Evolutionary conservation across 1,140 invertebrate species (phyloP).

Genomic region (Apolygus lucorum): DNA sequence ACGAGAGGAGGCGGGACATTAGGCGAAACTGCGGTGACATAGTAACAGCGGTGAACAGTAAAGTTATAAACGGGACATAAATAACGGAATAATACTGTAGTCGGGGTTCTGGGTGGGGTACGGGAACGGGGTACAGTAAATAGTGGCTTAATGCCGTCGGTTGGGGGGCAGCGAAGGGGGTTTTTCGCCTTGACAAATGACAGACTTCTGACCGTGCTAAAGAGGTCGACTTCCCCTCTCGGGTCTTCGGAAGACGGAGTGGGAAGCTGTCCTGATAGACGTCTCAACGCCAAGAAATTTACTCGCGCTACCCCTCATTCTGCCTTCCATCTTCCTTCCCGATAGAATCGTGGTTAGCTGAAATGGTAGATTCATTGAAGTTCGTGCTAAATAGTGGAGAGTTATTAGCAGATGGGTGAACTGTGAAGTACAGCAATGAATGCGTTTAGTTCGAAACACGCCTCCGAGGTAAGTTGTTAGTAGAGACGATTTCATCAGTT

Average conservation of each 20-base stretch:
- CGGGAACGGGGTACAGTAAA: background rate
- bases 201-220: slow-evolving; percentile 5
- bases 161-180: background rate
- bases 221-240: background rate
- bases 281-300: background rate
- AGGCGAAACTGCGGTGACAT: slow-evolving; percentile 14
- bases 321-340: background rate
- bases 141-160: slow-evolving; percentile 13
- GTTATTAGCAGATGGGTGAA: too few relatives aligned
- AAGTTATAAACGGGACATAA: slow-evolving; percentile 13
- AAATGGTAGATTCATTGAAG: too few relatives aligned
- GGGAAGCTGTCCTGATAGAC: background rate
- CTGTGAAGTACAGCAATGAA: too few relatives aligned
- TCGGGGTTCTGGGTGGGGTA: background rate
- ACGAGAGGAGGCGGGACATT: slow-evolving; percentile 7
- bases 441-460: too few relatives aligned
- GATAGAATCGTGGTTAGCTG: too few relatives aligned
- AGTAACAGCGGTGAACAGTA: slow-evolving; percentile 15
- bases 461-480: too few relatives aligned
- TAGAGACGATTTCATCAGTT: too few relatives aligned
- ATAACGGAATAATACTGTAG: slow-evolving; percentile 6
- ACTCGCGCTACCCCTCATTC: background rate
- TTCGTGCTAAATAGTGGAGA: too few relatives aligned
- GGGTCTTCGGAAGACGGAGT: background rate
- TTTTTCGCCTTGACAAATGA: background rate